These are phyloP conservation scores for Sisyra terminalis DNA, from an alignment of 2,888 invertebrate genomes.

Conservation along the genomic window DNA sequence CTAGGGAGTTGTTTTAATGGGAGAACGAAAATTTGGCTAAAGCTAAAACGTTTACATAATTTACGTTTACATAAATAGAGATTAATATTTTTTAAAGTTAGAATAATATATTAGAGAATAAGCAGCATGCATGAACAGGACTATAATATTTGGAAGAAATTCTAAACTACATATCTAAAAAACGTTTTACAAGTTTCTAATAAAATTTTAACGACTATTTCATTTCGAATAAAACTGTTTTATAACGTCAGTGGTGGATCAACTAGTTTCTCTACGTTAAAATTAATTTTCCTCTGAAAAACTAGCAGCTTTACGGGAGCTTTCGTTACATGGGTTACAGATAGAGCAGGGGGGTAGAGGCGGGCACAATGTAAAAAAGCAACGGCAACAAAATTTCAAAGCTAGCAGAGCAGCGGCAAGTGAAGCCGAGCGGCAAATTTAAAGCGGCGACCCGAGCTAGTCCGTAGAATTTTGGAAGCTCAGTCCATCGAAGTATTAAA, in stretches of 20 bases:
- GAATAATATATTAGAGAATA: slow-evolving; percentile 5
- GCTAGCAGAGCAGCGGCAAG: slow-evolving; percentile 1
- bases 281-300: too few relatives aligned
- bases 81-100: slow-evolving; percentile 5
- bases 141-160: slow-evolving; percentile 1
- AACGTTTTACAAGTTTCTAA: too few relatives aligned
- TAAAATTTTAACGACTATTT: too few relatives aligned
- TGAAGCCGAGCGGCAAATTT: slow-evolving; percentile 17
- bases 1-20: background rate
- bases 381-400: background rate
- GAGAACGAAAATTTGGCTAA: slow-evolving; percentile 3
- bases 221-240: too few relatives aligned
- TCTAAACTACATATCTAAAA: slow-evolving; percentile 1
- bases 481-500: slow-evolving; percentile 12
- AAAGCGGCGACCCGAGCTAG: slow-evolving; percentile 29
- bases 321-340: too few relatives aligned
- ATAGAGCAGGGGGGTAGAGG: too few relatives aligned
- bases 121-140: slow-evolving; percentile 5
- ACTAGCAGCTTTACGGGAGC: too few relatives aligned
- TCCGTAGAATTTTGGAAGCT: slow-evolving; percentile 26
- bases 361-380: too few relatives aligned
- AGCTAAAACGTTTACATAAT: slow-evolving; percentile 4
- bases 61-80: slow-evolving; percentile 1
- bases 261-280: too few relatives aligned
- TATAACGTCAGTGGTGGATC: too few relatives aligned